phyloP scores from a whole-genome alignment of 2,888 invertebrate species.

The Pinctada fucata region DNA sequence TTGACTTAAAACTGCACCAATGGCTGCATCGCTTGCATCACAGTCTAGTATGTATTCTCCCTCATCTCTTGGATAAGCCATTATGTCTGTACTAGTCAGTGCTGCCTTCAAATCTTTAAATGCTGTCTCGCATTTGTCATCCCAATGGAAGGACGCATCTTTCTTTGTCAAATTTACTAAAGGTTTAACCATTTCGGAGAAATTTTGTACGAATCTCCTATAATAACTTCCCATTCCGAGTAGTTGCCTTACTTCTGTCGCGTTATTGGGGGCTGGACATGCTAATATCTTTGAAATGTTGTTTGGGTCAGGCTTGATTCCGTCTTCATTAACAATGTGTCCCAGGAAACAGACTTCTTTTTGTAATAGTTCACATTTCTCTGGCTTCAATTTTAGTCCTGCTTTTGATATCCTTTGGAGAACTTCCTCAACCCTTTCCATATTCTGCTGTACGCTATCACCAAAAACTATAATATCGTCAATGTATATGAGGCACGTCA shows the following conservation, averaged over 20 bases:
- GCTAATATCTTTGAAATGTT: conserved; percentile 40
- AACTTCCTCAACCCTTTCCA: conserved; percentile 33
- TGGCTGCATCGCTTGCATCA: conserved; percentile 40
- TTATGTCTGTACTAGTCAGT: too few relatives aligned
- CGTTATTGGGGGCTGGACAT: conserved; percentile 34
- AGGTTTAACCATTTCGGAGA: conserved; percentile 31
- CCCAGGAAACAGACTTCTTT: conserved; percentile 39
- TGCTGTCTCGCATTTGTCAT: conserved; percentile 24
- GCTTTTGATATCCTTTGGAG: conserved; percentile 32
- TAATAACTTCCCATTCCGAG: conserved; percentile 43
- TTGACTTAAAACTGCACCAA: too few relatives aligned
- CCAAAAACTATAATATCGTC: conserved; percentile 37
- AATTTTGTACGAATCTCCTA: conserved; percentile 40
- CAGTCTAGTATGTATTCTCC: conserved; percentile 37
- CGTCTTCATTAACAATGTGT: conserved; percentile 35
- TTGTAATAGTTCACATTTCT: conserved; percentile 42
- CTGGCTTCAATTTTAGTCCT: conserved; percentile 39
- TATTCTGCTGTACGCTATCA: conserved; percentile 21
- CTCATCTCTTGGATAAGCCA: conserved; percentile 39
- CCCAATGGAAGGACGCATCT: conserved; percentile 26
- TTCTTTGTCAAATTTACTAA: conserved; percentile 36
- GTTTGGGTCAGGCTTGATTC: conserved; percentile 36
- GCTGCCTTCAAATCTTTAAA: too few relatives aligned
- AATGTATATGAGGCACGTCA: conserved; percentile 39
- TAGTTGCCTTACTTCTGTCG: conserved; percentile 37